Conservation (phyloP, 2,113 vertebrate species). For the Ciconia boyciana region DNA sequence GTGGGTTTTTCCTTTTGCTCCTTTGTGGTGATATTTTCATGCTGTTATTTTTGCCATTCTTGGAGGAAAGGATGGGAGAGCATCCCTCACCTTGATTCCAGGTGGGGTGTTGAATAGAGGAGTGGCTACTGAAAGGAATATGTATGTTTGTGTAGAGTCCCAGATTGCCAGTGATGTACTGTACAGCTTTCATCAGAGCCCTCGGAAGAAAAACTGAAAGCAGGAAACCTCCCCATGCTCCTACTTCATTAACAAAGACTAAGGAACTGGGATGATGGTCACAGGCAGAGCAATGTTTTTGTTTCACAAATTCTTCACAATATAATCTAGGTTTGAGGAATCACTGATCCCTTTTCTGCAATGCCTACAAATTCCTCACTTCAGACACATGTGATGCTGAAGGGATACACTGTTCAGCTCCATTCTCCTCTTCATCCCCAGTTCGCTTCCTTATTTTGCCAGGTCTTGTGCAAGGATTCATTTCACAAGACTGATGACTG, state of each 20-base stretch:
- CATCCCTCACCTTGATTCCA: neutral
- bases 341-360: neutral
- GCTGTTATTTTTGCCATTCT: neutral
- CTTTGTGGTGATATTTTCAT: neutral
- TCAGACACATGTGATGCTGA: neutral
- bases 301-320: neutral
- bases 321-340: neutral
- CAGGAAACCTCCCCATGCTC: neutral
- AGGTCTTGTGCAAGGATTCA: neutral
- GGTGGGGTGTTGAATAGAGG: neutral
- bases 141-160: neutral
- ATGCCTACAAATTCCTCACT: neutral
- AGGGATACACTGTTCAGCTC: neutral
- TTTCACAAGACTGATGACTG: neutral
- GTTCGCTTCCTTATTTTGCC: neutral
- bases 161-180: neutral
- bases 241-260: neutral
- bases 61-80: neutral
- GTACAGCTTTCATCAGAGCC: neutral
- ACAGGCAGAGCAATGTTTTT: neutral
- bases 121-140: neutral
- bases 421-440: neutral
- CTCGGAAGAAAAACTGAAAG: neutral
- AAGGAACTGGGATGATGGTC: neutral
- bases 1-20: neutral